phyloP scores from a whole-genome alignment of 1,140 invertebrate species.

The Zaprionus vittiger region DNA sequence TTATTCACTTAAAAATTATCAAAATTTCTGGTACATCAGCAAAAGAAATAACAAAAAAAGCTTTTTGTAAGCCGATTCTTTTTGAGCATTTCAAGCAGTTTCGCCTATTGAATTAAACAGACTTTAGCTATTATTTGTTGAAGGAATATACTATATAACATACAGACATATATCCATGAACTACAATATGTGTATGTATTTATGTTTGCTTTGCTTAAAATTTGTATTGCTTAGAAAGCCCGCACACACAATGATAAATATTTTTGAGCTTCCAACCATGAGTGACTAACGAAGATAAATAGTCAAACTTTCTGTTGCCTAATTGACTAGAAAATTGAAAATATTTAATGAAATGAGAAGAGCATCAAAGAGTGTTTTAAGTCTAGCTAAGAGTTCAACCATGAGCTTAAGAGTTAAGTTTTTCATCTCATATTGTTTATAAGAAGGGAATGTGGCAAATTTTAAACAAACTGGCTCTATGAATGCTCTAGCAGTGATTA shows the following conservation, averaged over 20 bases:
- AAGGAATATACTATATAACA: not conserved
- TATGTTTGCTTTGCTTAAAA: constrained; percentile 25
- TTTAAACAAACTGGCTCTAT: not conserved
- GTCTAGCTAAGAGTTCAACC: constrained; percentile 7
- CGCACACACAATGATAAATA: constrained; percentile 13
- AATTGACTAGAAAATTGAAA: constrained; percentile 81
- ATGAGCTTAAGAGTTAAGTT: not conserved
- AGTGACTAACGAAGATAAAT: constrained; percentile 69
- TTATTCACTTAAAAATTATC: not conserved
- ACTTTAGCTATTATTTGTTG: not conserved
- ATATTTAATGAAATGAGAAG: constrained; percentile 74
- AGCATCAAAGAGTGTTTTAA: constrained; percentile 55
- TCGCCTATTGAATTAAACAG: not conserved
- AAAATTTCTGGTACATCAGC: not conserved
- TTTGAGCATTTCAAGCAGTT: not conserved
- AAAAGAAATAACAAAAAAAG: not conserved
- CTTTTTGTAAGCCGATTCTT: not conserved
- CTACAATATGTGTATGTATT: not conserved
- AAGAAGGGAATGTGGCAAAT: not conserved
- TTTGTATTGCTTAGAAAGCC: constrained; percentile 35
- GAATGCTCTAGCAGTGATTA: not conserved
- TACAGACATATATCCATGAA: not conserved
- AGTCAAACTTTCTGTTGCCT: constrained; percentile 63
- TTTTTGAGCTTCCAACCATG: constrained; percentile 18
- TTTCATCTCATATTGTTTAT: not conserved